A percentile compares a stretch with the other conserved stretches of the same genome.
phyloP scores from a whole-genome alignment of 2,113 vertebrate genomes.

The Cebidichthys violaceus region DNA sequence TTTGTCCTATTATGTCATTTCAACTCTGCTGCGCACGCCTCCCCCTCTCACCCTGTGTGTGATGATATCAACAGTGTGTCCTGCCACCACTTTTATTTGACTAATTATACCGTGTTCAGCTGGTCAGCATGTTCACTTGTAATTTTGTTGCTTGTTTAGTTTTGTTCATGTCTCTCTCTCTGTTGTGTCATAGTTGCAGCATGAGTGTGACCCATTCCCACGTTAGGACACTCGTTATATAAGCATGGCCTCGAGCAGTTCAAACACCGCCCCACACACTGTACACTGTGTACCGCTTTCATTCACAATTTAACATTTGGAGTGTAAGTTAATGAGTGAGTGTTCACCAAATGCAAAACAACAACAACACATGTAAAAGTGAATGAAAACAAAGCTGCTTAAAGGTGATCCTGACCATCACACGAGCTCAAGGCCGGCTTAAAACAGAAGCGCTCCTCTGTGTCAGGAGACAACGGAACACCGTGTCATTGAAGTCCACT shows the following conservation, averaged over 20 bases:
- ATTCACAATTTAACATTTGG: slow-evolving; percentile 26
- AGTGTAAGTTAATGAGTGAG: not conserved
- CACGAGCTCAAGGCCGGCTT: not conserved
- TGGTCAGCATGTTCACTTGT: slow-evolving; percentile 3
- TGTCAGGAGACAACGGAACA: slow-evolving; percentile 40
- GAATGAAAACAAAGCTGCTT: not conserved
- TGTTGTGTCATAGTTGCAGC: slow-evolving; percentile 45
- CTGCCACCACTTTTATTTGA: not conserved
- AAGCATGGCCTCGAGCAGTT: slow-evolving; percentile 54
- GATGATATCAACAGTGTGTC: slow-evolving; percentile 11
- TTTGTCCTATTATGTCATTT: slow-evolving; percentile 58
- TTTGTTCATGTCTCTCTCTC: not conserved
- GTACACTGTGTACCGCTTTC: slow-evolving; percentile 25
- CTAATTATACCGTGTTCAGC: slow-evolving; percentile 27
- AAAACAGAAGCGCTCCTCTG: not conserved
- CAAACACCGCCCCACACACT: slow-evolving; percentile 14
- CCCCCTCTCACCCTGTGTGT: slow-evolving; percentile 2
- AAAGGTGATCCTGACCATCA: slow-evolving; percentile 14
- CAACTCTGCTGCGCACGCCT: not conserved
- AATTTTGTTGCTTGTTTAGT: not conserved
- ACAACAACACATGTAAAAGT: not conserved
- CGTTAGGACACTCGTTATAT: slow-evolving; percentile 65
- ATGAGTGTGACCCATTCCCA: slow-evolving; percentile 49
- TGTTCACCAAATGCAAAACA: not conserved
- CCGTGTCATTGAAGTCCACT: slow-evolving; percentile 73